These are phyloP conservation scores for Burhinus oedicnemus DNA, from an alignment of 2,113 vertebrate genomes.

Conservation along the genomic window DNA sequence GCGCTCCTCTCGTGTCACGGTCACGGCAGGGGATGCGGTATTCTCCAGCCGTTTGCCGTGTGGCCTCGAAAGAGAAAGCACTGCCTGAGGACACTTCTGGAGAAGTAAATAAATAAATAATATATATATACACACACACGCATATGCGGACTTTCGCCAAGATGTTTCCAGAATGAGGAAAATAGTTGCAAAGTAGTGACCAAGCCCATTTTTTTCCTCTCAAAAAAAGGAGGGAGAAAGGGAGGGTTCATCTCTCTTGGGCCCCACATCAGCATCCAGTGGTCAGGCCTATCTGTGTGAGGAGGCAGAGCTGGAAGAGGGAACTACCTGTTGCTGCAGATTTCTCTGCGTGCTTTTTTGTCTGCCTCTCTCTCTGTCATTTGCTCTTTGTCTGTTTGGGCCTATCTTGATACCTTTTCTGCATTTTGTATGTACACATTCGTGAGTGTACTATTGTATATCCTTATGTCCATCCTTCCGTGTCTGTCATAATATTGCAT, in stretches of 20 bases:
- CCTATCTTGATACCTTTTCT: not conserved
- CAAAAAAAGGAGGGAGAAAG: not conserved
- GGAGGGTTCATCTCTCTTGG: not conserved
- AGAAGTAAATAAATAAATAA: not conserved
- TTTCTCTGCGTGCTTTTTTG: not conserved
- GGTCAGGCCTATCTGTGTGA: not conserved
- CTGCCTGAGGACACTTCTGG: not conserved
- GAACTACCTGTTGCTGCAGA: not conserved
- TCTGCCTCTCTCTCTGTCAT: too few species aligned
- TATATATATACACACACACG: too few species aligned
- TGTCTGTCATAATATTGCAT: not conserved
- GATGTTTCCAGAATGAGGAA: not conserved
- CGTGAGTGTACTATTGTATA: not conserved
- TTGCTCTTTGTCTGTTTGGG: not conserved
- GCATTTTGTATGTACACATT: not conserved
- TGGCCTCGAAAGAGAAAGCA: not conserved
- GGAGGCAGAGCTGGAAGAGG: not conserved
- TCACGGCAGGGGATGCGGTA: not conserved
- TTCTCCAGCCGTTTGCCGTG: accelerated
- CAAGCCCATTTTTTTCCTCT: too few species aligned
- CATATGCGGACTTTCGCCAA: not conserved
- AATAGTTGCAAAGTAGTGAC: not conserved
- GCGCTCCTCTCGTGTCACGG: not conserved
- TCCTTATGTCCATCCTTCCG: not conserved
- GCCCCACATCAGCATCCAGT: accelerated